phyloP scores from a whole-genome alignment of 2,888 invertebrate genomes.

The Rotaria sp. region DNA sequence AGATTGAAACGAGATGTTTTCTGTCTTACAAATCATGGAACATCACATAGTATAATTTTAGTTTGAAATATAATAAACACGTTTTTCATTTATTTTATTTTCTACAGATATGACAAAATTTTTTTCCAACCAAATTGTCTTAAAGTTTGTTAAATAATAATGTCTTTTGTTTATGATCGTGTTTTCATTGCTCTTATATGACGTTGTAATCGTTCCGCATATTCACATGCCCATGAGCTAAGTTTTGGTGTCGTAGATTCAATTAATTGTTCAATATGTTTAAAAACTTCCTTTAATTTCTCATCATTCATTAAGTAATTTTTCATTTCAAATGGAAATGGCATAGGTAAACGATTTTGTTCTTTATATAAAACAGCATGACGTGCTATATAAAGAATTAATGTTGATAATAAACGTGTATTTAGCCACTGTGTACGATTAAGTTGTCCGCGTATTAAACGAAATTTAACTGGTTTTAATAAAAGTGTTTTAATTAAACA shows the following conservation, averaged over 20 bases:
- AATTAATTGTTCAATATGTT: background rate
- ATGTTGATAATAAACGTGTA: background rate
- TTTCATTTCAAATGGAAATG: conserved; percentile 22
- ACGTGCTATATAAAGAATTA: background rate
- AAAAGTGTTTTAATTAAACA: conserved; percentile 42
- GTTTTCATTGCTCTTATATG: background rate
- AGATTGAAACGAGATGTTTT: too few species aligned
- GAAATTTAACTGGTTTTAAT: conserved; percentile 51
- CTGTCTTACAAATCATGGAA: too few species aligned
- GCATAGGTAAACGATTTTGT: background rate
- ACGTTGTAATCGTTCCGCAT: conserved; percentile 1
- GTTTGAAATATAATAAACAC: too few species aligned
- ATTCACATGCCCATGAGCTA: background rate
- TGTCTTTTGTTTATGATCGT: too few species aligned
- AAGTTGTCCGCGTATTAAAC: conserved; percentile 46
- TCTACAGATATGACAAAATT: too few species aligned
- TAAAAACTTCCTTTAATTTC: background rate
- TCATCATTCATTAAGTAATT: conserved; percentile 7
- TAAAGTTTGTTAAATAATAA: too few species aligned
- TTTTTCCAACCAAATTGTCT: too few species aligned
- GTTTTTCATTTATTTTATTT: too few species aligned
- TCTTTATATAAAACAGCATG: background rate
- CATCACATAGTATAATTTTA: too few species aligned
- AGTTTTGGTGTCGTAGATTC: background rate
- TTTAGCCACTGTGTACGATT: background rate